phyloP scores from a whole-genome alignment of 2,113 vertebrate genomes.

The Notiomystis cincta region DNA sequence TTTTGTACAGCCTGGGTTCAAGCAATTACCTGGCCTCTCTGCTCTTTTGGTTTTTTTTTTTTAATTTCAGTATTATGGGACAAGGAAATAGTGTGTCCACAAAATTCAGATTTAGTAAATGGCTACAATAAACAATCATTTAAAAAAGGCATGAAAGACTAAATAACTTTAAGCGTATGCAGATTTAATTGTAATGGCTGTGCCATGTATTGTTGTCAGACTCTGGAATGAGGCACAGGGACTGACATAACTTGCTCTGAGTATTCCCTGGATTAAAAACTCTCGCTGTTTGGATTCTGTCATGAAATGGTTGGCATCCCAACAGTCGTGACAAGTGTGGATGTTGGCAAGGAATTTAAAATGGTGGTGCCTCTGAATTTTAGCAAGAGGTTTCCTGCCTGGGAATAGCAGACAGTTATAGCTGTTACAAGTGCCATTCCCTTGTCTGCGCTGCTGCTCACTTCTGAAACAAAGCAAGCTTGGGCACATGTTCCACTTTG shows the following conservation, averaged over 20 bases:
- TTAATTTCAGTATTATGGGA: background rate
- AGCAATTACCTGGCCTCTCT: background rate
- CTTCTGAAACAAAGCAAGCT: background rate
- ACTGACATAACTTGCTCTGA: background rate
- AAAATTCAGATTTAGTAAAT: background rate
- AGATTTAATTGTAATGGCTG: background rate
- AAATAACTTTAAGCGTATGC: background rate
- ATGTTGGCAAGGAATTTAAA: constrained; percentile 5
- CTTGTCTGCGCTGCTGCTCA: background rate
- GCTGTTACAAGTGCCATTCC: background rate
- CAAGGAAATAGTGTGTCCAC: background rate
- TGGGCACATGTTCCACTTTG: background rate
- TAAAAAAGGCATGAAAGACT: background rate
- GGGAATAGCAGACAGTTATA: background rate
- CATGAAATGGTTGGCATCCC: constrained; percentile 17
- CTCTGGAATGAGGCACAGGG: background rate
- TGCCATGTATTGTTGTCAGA: background rate
- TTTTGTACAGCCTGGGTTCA: background rate
- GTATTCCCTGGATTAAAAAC: background rate
- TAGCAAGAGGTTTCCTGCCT: background rate
- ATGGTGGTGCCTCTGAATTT: background rate
- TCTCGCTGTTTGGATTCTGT: background rate
- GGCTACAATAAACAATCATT: background rate
- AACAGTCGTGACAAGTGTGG: background rate
- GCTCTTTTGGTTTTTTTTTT: too few relatives aligned